Evolutionary conservation across 2,797 vertebrate genomes (phyloP).

Genomic region (Basileuterus tristriatus): DNA sequence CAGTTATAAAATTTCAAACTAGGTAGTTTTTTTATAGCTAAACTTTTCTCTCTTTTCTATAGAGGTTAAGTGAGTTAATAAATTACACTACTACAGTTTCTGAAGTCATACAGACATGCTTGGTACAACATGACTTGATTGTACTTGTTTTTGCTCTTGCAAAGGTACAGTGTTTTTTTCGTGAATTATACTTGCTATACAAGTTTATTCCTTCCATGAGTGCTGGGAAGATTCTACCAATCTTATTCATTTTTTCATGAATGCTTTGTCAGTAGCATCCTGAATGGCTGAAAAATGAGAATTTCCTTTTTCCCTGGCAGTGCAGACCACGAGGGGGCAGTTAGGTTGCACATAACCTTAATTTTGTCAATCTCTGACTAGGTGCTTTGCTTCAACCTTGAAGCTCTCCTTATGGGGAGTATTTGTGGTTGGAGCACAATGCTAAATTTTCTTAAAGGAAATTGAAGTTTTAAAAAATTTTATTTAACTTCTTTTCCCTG

Average conservation of each 20-base stretch:
- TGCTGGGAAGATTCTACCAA: neutral
- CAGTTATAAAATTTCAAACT: neutral
- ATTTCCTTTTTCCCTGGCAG: neutral
- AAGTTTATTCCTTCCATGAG: neutral
- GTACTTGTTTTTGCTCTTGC: neutral
- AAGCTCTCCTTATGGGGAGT: neutral
- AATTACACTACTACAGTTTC: neutral
- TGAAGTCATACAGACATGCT: neutral
- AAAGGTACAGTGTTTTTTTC: neutral
- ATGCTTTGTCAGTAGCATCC: neutral
- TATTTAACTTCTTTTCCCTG: neutral
- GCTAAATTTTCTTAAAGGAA: neutral
- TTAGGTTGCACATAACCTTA: neutral
- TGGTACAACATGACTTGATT: neutral
- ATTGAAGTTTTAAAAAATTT: neutral
- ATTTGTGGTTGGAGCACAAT: neutral
- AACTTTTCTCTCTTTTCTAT: neutral
- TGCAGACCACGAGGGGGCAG: slow-evolving; percentile 6
- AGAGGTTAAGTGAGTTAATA: neutral
- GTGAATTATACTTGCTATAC: neutral
- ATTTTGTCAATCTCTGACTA: neutral
- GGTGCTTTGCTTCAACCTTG: neutral
- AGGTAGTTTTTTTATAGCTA: neutral
- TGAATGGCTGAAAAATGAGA: neutral
- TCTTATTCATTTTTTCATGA: neutral